Evolutionary conservation across 2,888 invertebrate species (phyloP).

Genomic region (Cantharis lateralis): DNA sequence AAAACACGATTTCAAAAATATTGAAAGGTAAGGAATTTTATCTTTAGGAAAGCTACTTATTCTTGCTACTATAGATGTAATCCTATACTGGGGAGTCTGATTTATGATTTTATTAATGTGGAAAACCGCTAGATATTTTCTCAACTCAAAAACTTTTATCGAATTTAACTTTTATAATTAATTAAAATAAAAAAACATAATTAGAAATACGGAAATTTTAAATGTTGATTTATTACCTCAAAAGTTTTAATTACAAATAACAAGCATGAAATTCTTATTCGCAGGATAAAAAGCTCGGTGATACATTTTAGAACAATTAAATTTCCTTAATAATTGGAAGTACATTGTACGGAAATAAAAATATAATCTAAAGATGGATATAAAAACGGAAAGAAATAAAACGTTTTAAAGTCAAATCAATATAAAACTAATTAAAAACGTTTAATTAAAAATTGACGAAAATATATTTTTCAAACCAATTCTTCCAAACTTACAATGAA

Average conservation of each 20-base stretch:
- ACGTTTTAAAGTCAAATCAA: too few species aligned
- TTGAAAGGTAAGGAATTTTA: constrained; percentile 4
- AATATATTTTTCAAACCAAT: neutral
- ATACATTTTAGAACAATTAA: neutral
- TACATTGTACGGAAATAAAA: neutral
- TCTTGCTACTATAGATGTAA: constrained; percentile 14
- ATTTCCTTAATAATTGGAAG: neutral
- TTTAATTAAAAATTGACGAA: neutral
- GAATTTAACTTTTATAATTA: neutral
- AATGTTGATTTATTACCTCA: neutral
- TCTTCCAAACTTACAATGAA: neutral
- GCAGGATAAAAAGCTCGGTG: neutral
- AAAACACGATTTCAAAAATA: neutral
- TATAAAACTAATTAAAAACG: too few species aligned
- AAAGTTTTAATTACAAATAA: neutral
- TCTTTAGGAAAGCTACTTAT: constrained; percentile 10
- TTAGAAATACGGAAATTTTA: neutral
- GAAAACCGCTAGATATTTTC: constrained; percentile 12
- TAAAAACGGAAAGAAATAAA: too few species aligned
- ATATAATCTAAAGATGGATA: neutral
- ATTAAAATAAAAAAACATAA: neutral
- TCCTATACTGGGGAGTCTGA: constrained; percentile 12
- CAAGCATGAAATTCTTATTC: neutral
- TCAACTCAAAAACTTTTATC: constrained; percentile 6
- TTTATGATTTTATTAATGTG: constrained; percentile 19